Conservation (phyloP, 2,797 vertebrate species). For the Periparus ater region DNA sequence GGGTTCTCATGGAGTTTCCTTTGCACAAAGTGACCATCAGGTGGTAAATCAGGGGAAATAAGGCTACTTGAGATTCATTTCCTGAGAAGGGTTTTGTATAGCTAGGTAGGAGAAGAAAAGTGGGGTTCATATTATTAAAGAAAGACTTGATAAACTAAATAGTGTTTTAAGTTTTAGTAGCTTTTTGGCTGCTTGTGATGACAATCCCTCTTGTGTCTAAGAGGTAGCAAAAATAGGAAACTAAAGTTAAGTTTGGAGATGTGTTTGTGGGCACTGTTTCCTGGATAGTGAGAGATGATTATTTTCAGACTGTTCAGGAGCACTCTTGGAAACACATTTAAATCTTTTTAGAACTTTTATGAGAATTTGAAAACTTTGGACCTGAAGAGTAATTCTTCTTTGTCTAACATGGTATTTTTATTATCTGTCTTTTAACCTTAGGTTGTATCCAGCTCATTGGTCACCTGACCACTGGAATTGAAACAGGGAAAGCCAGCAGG, state of each 20-base stretch:
- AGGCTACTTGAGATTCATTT: background rate
- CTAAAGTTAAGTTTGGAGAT: background rate
- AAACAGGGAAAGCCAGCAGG: conserved; percentile 92
- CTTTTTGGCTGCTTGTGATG: background rate
- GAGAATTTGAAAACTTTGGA: background rate
- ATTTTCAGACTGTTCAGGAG: background rate
- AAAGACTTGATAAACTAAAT: background rate
- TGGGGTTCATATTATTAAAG: background rate
- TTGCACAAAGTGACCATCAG: background rate
- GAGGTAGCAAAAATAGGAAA: background rate
- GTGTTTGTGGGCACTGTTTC: background rate
- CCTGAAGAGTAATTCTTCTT: background rate
- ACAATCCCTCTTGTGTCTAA: background rate
- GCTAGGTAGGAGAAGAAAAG: background rate
- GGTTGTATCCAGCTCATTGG: conserved; percentile 85
- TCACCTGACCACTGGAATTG: conserved; percentile 87
- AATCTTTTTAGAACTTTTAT: background rate
- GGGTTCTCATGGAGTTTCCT: background rate
- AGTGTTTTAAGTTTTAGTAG: background rate
- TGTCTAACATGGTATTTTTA: background rate
- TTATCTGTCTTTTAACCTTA: conserved; percentile 62
- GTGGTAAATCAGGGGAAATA: background rate
- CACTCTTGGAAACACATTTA: background rate
- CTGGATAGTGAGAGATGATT: background rate
- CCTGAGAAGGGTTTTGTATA: background rate